These are phyloP conservation scores for Podarcis raffonei DNA, from an alignment of 2,113 vertebrate genomes.

Conservation along the genomic window DNA sequence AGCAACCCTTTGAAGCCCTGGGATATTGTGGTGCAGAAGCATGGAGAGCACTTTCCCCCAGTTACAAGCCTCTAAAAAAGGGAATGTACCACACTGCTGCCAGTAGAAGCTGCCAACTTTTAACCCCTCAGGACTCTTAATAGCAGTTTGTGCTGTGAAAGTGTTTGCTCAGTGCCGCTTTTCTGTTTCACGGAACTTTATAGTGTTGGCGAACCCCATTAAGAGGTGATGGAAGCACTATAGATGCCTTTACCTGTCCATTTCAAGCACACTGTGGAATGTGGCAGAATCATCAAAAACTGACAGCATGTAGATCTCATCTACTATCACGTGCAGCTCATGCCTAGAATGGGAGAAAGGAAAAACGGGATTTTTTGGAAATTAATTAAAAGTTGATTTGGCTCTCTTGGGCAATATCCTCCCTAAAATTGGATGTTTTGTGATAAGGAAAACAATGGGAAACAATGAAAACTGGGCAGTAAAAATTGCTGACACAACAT, in stretches of 20 bases:
- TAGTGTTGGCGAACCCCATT: neutral
- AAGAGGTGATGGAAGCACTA: slow-evolving; percentile 44
- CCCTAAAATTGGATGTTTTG: too few relatives aligned
- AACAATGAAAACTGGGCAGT: too few relatives aligned
- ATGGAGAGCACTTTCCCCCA: slow-evolving; percentile 26
- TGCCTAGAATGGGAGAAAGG: slow-evolving; percentile 75
- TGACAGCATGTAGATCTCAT: slow-evolving; percentile 97
- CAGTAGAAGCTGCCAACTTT: neutral
- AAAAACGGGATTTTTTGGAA: slow-evolving; percentile 23
- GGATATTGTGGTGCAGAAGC: slow-evolving; percentile 45
- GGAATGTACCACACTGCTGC: slow-evolving; percentile 34
- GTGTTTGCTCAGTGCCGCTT: neutral
- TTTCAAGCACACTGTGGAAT: slow-evolving; percentile 89
- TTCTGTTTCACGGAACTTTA: neutral
- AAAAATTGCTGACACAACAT: too few relatives aligned
- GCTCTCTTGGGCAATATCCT: too few relatives aligned
- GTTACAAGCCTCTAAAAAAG: slow-evolving; percentile 52
- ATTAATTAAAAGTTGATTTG: too few relatives aligned
- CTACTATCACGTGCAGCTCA: slow-evolving; percentile 88
- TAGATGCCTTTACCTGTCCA: slow-evolving; percentile 82
- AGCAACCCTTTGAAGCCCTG: neutral
- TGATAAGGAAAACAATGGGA: too few relatives aligned
- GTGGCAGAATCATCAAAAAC: slow-evolving; percentile 85
- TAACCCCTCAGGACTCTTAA: neutral
- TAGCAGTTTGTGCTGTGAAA: neutral